phyloP scores from a whole-genome alignment of 2,797 vertebrate genomes.

The Muscicapa striata region DNA sequence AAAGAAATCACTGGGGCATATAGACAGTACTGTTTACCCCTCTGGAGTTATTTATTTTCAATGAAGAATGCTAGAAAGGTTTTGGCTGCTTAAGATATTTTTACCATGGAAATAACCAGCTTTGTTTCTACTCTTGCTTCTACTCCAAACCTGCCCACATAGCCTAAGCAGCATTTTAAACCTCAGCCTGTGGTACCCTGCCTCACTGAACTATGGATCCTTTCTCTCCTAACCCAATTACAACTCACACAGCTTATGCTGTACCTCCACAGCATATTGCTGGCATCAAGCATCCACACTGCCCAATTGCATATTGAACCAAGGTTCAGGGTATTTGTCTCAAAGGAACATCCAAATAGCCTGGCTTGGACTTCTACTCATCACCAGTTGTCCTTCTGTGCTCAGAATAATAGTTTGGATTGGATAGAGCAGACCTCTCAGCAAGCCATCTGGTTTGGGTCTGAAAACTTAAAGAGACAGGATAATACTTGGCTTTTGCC shows the following conservation, averaged over 20 bases:
- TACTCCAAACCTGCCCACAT: neutral
- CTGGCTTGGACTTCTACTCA: neutral
- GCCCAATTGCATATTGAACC: neutral
- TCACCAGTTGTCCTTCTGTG: neutral
- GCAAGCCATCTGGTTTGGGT: neutral
- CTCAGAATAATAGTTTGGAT: neutral
- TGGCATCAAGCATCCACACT: neutral
- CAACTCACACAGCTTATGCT: neutral
- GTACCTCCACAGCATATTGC: neutral
- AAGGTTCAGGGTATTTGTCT: neutral
- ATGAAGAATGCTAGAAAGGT: neutral
- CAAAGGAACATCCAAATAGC: neutral
- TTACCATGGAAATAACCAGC: neutral
- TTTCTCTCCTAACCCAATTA: neutral
- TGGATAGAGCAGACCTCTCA: neutral
- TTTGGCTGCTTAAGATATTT: neutral
- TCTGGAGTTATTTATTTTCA: neutral
- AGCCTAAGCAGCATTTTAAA: neutral
- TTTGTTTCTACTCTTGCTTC: neutral
- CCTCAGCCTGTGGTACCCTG: neutral
- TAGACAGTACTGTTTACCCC: neutral
- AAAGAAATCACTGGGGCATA: neutral
- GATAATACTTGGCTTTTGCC: slow-evolving; percentile 7
- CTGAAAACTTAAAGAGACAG: neutral
- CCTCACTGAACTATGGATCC: neutral